Base-by-base conservation (phyloP, 2,888 invertebrate species). In the Neelides folsomi region DNA sequence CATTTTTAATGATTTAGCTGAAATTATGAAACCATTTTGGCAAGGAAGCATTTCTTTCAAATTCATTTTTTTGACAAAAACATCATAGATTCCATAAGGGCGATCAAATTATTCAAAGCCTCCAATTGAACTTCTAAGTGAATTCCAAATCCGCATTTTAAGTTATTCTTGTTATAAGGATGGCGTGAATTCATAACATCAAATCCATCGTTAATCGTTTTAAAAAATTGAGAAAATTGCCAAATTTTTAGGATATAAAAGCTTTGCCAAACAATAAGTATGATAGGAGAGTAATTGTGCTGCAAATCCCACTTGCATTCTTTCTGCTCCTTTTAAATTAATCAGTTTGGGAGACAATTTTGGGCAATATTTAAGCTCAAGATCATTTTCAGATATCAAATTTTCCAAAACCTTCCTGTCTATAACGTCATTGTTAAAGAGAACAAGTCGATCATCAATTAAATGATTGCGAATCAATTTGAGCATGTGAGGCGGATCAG, bases 401-500 rank as follows among this genome's bases (percentile, higher is more conserved):
- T 53, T 39, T 27, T 27, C 7, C 27, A 27, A 27, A 27, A 27
- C 27, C 3, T 27, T 27, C 7, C 7, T 52, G 13, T 12, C 15
- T 13, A 52, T n/a, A 19, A 36, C 19, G 48, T 16, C 12, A 20
- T 36, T 36, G 4, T 34, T 35, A 9, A 34, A 35, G 4, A 53
- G 20, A 34, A 16, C 15, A 13, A 54, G 2, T 3, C 54, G 51
- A 15, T 39, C 19, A 35, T 54, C 54, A 12, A 52, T 7, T 10
- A 27, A 51, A 46, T 51, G 51, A 34, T 46, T 53, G 1, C 51
- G 1, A n/a, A 54, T 12, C 1, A 54, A 37, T 19, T 54, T 54
- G 1, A 54, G 12, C n/a, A 54, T 13, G 36, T 54, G 54, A 7
- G 51, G 51, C n/a, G 46, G 20, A 35, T 54, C 54, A 18, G 47